These are phyloP conservation scores for Tinea pellionella DNA, from an alignment of 2,888 invertebrate genomes.

Conservation along the genomic window DNA sequence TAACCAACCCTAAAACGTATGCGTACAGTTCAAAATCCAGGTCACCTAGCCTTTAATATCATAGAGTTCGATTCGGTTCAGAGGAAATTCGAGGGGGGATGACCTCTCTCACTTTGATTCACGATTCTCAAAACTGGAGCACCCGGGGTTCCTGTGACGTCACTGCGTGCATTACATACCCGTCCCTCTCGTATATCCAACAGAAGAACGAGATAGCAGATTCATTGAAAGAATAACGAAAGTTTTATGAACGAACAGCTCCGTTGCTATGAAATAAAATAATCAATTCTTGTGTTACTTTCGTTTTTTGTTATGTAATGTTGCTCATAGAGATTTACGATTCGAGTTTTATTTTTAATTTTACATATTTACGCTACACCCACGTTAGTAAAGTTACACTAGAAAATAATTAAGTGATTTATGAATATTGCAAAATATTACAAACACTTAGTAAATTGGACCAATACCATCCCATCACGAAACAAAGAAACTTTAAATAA, in stretches of 20 bases:
- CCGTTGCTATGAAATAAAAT: background rate
- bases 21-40: background rate
- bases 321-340: background rate
- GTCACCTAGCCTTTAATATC: background rate
- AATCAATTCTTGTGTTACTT: slow-evolving; percentile 2
- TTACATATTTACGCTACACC: too few relatives aligned
- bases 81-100: background rate
- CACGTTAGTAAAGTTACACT: too few relatives aligned
- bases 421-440: too few relatives aligned
- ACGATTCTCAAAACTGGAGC: slow-evolving; percentile 24
- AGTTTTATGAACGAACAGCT: background rate
- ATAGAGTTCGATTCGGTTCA: too few relatives aligned
- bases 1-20: background rate
- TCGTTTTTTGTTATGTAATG: background rate
- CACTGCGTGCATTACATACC: slow-evolving; percentile 30
- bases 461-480: too few relatives aligned
- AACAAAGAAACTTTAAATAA: too few relatives aligned
- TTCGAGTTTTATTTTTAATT: too few relatives aligned
- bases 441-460: too few relatives aligned
- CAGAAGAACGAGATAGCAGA: slow-evolving; percentile 26
- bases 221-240: slow-evolving; percentile 28
- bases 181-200: slow-evolving; percentile 19
- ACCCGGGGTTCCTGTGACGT: slow-evolving; percentile 30
- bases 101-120: background rate
- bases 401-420: too few relatives aligned